Percentiles rank a stretch among this genome's conserved stretches.
Evolutionary conservation across 2,888 invertebrate species (phyloP).

Genomic region (Tiliacea citrago): DNA sequence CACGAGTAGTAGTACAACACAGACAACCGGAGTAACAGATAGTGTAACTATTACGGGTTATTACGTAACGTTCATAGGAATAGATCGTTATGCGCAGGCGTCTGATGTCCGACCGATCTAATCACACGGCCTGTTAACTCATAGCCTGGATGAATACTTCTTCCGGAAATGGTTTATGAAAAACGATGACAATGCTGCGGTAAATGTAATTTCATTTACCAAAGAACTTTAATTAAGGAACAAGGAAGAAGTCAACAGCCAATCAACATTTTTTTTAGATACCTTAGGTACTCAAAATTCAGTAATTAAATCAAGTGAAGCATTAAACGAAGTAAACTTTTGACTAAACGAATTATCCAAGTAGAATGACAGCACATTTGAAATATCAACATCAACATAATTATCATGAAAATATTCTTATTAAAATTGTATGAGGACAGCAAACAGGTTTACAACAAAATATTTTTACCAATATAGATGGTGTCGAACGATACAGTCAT

Average conservation of each 20-base stretch:
- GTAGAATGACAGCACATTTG: not conserved
- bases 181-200: constrained; percentile 16
- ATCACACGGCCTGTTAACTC: constrained; percentile 38
- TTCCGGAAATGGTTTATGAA: not conserved
- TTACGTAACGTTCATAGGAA: constrained; percentile 55
- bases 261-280: constrained; percentile 25
- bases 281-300: not conserved
- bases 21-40: constrained; percentile 56
- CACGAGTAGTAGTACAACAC: constrained; percentile 49
- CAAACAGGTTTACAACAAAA: constrained; percentile 1
- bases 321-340: constrained; percentile 12
- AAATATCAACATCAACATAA: not conserved
- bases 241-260: constrained; percentile 32
- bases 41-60: constrained; percentile 56
- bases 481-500: constrained; percentile 43
- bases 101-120: constrained; percentile 27
- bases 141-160: constrained; percentile 7
- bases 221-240: constrained; percentile 45
- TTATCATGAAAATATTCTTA: not conserved
- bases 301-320: constrained; percentile 22
- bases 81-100: constrained; percentile 33
- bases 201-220: constrained; percentile 18
- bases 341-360: not conserved
- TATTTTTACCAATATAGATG: constrained; percentile 26
- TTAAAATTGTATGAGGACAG: constrained; percentile 1